A percentile compares a stretch with the other conserved stretches of the same genome.
Evolutionary conservation across 2,888 invertebrate genomes (phyloP).

Genomic region (Spicauda simplicius): DNA sequence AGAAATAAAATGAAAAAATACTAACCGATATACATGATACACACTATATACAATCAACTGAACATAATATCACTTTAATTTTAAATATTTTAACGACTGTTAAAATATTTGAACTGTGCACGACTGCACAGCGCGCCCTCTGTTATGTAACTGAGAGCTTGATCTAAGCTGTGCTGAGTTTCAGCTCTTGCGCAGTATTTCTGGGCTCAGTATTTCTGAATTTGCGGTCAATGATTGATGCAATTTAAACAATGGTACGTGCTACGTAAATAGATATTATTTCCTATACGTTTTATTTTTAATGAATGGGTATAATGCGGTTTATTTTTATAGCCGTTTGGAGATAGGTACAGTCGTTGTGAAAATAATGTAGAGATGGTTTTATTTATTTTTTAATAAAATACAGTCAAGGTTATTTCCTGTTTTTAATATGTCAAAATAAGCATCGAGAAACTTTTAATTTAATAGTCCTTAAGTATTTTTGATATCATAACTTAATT

Average conservation of each 20-base stretch:
- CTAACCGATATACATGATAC: constrained; percentile 48
- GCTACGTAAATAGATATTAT: neutral
- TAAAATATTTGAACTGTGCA: constrained; percentile 41
- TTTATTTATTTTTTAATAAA: too few species aligned
- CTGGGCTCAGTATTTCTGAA: constrained; percentile 33
- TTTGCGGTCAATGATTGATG: constrained; percentile 8
- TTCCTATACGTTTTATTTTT: neutral
- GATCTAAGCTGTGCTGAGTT: constrained; percentile 27
- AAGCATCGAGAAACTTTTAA: too few species aligned
- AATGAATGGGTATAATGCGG: neutral
- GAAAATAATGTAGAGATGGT: neutral
- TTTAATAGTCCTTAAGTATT: too few species aligned
- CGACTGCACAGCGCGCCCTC: constrained; percentile 50
- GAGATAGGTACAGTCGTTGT: constrained; percentile 1
- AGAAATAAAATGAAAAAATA: constrained; percentile 27
- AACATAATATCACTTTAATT: constrained; percentile 26
- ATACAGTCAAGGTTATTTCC: too few species aligned
- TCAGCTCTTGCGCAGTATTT: constrained; percentile 39
- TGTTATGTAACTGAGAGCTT: constrained; percentile 60
- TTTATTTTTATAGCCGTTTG: neutral
- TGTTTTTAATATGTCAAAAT: too few species aligned
- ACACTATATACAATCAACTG: constrained; percentile 17
- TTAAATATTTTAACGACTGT: constrained; percentile 22
- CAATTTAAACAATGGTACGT: constrained; percentile 10
- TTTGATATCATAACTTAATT: too few species aligned